Evolutionary conservation across 2,888 invertebrate genomes (phyloP).

Genomic region (Synergus itoensis): DNA sequence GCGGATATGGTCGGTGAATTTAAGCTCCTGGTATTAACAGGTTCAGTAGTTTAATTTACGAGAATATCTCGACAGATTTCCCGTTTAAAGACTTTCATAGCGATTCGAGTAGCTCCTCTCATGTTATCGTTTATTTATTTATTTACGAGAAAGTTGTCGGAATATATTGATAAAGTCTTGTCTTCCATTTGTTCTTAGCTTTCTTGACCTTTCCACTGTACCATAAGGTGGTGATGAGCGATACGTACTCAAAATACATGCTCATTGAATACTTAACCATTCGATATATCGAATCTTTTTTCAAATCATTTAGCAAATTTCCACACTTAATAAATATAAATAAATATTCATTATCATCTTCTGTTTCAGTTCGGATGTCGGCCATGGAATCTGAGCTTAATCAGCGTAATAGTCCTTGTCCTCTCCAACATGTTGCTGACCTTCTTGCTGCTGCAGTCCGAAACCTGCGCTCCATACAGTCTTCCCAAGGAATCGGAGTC

Average conservation of each 20-base stretch:
- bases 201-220: not conserved
- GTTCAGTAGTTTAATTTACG: slow-evolving; percentile 1
- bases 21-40: slow-evolving; percentile 4
- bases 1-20: not conserved
- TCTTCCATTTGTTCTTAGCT: not conserved
- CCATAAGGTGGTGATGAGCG: no score
- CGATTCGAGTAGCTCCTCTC: slow-evolving; percentile 34
- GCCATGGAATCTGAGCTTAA: slow-evolving; percentile 85
- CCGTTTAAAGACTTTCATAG: slow-evolving; percentile 37
- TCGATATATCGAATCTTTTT: no score
- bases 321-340: not conserved
- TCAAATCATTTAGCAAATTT: not conserved
- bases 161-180: no score
- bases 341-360: slow-evolving; percentile 28
- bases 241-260: no score
- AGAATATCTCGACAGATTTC: not conserved
- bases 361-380: slow-evolving; percentile 80
- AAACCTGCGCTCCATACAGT: slow-evolving; percentile 71
- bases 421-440: slow-evolving; percentile 83
- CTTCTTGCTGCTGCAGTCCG: slow-evolving; percentile 80
- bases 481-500: slow-evolving; percentile 53
- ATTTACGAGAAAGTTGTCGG: no score
- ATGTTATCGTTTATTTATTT: not conserved
- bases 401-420: slow-evolving; percentile 83
- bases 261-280: no score